A percentile compares a stretch with the other conserved stretches of the same genome.
Conservation (phyloP, 2,113 vertebrate species). For the Myiagra hebetior region DNA sequence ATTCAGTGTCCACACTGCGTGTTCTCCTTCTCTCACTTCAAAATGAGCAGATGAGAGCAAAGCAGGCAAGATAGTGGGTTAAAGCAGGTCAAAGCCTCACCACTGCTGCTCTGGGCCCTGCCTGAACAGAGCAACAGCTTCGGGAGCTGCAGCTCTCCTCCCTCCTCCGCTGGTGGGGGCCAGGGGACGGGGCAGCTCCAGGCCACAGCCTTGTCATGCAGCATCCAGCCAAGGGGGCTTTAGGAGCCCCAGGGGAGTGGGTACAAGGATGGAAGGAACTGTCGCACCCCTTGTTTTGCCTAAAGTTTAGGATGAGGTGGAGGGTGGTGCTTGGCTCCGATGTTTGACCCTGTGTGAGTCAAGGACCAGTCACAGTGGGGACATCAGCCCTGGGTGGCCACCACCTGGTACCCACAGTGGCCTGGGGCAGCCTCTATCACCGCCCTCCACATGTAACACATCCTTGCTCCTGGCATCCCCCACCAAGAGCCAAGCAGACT, state of each 20-base stretch:
- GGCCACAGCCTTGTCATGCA: background rate
- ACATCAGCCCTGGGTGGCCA: background rate
- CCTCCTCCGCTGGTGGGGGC: background rate
- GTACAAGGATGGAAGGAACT: background rate
- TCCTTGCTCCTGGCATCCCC: background rate
- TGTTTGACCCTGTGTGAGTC: background rate
- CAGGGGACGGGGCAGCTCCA: background rate
- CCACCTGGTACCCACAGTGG: rapidly evolving
- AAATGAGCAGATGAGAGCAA: background rate
- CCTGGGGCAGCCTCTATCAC: background rate
- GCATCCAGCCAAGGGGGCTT: background rate
- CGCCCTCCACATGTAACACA: rapidly evolving
- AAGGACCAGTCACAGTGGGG: rapidly evolving
- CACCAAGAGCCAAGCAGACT: background rate
- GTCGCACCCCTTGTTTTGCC: background rate
- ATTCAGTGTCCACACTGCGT: slow-evolving; percentile 1
- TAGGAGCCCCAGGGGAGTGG: background rate
- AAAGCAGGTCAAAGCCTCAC: slow-evolving; percentile 1
- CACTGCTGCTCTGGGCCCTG: background rate
- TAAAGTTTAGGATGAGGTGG: background rate
- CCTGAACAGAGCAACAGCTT: background rate
- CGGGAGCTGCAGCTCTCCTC: background rate
- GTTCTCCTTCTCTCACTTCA: slow-evolving; percentile 16
- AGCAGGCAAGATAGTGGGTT: background rate
- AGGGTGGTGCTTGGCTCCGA: background rate